phyloP scores from a whole-genome alignment of 2,797 vertebrate species.

The Mycteria americana region DNA sequence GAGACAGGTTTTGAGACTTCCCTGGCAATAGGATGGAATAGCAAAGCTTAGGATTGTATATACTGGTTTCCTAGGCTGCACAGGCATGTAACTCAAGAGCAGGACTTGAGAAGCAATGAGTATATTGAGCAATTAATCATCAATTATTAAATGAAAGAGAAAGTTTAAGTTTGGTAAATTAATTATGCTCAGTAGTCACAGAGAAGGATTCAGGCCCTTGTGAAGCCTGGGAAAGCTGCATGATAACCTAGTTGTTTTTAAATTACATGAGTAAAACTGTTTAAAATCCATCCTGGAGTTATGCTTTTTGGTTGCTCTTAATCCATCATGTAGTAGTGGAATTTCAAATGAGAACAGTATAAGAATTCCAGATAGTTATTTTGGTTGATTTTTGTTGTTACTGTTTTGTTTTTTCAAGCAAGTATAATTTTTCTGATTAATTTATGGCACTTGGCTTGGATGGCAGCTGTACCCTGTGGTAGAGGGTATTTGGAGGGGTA shows the following conservation, averaged over 20 bases:
- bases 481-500: neutral
- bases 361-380: neutral
- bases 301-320: neutral
- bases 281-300: neutral
- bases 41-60: neutral
- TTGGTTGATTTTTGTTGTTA: neutral
- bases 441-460: neutral
- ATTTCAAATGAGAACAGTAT: neutral
- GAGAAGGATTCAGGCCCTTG: neutral
- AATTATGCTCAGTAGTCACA: neutral
- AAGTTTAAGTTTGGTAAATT: neutral
- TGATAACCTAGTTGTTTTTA: neutral
- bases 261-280: neutral
- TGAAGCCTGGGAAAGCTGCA: neutral
- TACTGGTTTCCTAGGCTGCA: neutral
- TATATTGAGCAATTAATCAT: neutral
- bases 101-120: neutral
- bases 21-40: neutral
- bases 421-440: neutral
- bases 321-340: neutral
- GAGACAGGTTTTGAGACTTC: neutral
- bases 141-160: neutral
- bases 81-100: neutral
- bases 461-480: neutral
- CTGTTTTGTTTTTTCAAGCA: rapidly evolving